Evolutionary conservation across 2,888 invertebrate species (phyloP).

Genomic region (Zygogramma bicolorata): DNA sequence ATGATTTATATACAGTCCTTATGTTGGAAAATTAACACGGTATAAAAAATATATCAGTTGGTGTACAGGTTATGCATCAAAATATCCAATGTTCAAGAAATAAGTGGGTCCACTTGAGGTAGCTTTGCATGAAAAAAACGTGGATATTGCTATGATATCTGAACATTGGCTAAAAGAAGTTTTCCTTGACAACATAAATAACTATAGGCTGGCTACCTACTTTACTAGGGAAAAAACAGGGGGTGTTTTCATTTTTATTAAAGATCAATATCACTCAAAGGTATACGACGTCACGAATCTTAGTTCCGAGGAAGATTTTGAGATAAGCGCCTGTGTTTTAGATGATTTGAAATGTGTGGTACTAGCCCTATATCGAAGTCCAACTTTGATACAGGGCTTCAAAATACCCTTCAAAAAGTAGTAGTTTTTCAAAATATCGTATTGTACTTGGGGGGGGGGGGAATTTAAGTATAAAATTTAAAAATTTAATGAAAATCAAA

Average conservation of each 20-base stretch:
- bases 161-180: neutral
- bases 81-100: neutral
- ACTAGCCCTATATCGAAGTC: conserved; percentile 4
- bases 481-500: no score
- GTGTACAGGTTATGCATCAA: neutral
- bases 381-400: conserved; percentile 7
- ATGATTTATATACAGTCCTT: no score
- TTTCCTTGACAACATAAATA: neutral
- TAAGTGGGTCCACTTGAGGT: neutral
- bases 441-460: neutral
- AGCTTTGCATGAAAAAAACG: neutral
- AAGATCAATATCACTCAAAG: neutral
- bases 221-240: neutral
- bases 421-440: neutral
- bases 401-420: neutral
- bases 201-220: neutral
- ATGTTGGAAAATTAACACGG: neutral
- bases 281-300: neutral
- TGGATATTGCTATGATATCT: neutral
- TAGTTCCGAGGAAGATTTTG: neutral
- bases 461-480: neutral
- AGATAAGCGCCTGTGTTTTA: neutral
- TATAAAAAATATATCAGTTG: neutral
- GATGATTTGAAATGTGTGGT: conserved; percentile 5
- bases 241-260: neutral